Evolutionary conservation across 1,140 invertebrate genomes (phyloP), one percentile per base, ranked within the genome.

Genomic region (Habropoda laboriosa): DNA sequence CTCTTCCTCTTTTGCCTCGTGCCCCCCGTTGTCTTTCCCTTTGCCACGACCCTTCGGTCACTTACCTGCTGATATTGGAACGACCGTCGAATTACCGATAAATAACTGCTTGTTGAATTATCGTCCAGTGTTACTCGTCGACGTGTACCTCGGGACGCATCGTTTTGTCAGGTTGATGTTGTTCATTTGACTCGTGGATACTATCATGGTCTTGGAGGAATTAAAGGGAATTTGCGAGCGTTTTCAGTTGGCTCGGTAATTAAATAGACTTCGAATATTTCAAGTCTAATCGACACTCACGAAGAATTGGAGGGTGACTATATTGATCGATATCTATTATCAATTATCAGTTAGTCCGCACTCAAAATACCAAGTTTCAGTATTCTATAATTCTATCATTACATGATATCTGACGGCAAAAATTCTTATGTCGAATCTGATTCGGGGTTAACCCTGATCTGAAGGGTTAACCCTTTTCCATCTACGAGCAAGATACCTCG

Each of bases 21-120:
- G 57, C 24, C 47, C n/a, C n/a, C 32, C 45, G 57, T 78, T 38
- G 49, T 63, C 40, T 55, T 53, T 47, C 27, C 63, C 10, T 55
- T 55, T 24, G 53, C 32, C 57, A 13, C 47, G 61, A 77, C 63
- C 60, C 53, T 49, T 55, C 70, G 55, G 38, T 72, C 81, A 63
- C 84, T 82, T 80, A 81, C 82, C 79, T 82, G 84, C 77, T 63
- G 82, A 84, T 86, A 86, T 79, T 76, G 78, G 70, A 84, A 80
- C 85, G 73, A 73, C 67, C 79, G 47, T 57, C 76, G 71, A 86
- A 88, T 86, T 70, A 85, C 58, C 86, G 73, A 88, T 88, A 88
- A 88, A 88, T 85, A 88, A 87, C 79, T 66, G 77, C 47, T 74
- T 67, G 86, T 88, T 81, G 82, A 88, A 82, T 84, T 86, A 88